phyloP scores from a whole-genome alignment of 2,797 vertebrate species.

The Thamnophis elegans region DNA sequence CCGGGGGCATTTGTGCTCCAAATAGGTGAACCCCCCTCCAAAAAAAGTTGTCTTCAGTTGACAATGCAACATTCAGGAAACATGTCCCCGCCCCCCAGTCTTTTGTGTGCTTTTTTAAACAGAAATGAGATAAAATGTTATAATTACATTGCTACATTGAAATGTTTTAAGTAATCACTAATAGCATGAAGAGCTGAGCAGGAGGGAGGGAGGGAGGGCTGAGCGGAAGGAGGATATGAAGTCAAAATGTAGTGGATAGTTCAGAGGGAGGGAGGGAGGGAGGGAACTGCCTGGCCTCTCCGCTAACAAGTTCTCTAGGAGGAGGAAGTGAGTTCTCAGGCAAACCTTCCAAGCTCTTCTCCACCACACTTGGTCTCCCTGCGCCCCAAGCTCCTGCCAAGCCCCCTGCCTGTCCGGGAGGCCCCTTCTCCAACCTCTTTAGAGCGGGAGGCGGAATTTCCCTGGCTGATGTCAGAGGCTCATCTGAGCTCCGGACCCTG shows the following conservation, averaged over 20 bases:
- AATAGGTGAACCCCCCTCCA: background rate
- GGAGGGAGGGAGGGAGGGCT: background rate
- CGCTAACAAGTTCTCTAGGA: background rate
- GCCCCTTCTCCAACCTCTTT: background rate
- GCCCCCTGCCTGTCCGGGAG: background rate
- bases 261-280: too few species aligned
- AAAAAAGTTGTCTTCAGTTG: background rate
- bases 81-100: background rate
- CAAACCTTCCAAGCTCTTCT: background rate
- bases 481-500: too few species aligned
- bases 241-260: background rate
- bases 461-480: background rate
- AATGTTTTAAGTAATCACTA: background rate
- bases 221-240: background rate
- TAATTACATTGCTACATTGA: background rate
- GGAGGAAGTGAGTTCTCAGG: background rate
- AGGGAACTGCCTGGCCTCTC: background rate
- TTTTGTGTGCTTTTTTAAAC: background rate
- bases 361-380: background rate
- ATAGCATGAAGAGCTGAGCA: background rate
- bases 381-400: too few species aligned
- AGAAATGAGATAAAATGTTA: background rate
- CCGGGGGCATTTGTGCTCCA: background rate
- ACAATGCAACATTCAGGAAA: background rate
- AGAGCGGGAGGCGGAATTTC: background rate